Percentiles rank a stretch among this genome's conserved stretches.
phyloP scores from a whole-genome alignment of 2,888 invertebrate genomes.

The Melieria omissa region DNA sequence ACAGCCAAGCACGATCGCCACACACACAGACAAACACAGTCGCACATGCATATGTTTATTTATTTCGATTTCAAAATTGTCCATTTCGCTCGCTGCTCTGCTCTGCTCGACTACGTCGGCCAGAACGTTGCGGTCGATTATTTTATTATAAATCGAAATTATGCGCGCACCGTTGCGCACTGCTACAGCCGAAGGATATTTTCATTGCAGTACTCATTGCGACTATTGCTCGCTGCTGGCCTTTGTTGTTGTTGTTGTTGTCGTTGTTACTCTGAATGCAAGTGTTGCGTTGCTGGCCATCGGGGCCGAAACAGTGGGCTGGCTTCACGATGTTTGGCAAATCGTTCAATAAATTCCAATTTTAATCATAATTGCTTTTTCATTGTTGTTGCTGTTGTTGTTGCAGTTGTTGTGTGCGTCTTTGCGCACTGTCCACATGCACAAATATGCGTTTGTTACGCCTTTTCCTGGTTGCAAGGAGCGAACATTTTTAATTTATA shows the following conservation, averaged over 20 bases:
- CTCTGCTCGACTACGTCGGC: slow-evolving; percentile 3
- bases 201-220: slow-evolving; percentile 39
- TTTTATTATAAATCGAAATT: slow-evolving; percentile 53
- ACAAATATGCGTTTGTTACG: not conserved
- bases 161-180: slow-evolving; percentile 42
- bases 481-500: slow-evolving; percentile 22
- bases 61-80: too few species aligned
- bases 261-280: not conserved
- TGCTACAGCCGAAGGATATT: slow-evolving; percentile 49
- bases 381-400: slow-evolving; percentile 5
- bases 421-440: not conserved
- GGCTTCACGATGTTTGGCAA: slow-evolving; percentile 44
- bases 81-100: too few species aligned
- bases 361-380: slow-evolving; percentile 50
- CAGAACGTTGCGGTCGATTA: slow-evolving; percentile 46
- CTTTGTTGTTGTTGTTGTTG: slow-evolving; percentile 5
- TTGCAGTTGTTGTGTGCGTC: slow-evolving; percentile 3
- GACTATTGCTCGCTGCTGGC: slow-evolving; percentile 1
- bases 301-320: slow-evolving; percentile 25
- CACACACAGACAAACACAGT: not conserved
- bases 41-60: not conserved
- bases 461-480: slow-evolving; percentile 4
- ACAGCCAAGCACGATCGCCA: slow-evolving; percentile 15
- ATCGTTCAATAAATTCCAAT: slow-evolving; percentile 52
- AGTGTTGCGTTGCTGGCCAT: not conserved